A percentile compares a stretch with the other conserved stretches of the same genome.
Evolutionary conservation across 2,113 vertebrate genomes (phyloP).

Genomic region (Leptobrachium ailaonicum): DNA sequence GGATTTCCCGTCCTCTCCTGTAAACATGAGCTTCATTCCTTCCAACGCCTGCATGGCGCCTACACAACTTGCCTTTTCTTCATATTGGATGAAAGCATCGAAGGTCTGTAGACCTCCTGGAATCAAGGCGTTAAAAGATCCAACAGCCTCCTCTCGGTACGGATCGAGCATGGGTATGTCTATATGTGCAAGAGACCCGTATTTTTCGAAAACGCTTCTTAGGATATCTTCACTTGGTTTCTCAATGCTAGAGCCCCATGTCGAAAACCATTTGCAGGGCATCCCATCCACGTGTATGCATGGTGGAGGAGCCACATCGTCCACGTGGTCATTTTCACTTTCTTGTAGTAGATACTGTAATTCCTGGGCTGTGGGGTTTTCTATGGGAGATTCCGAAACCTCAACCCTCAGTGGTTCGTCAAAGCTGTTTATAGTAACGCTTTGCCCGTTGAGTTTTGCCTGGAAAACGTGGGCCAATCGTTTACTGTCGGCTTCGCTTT

Average conservation of each 20-base stretch:
- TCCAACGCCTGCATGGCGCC: slow-evolving; percentile 64
- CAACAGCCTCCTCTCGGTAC: slow-evolving; percentile 63
- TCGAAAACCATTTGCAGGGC: slow-evolving; percentile 69
- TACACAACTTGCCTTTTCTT: slow-evolving; percentile 58
- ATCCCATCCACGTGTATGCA: slow-evolving; percentile 65
- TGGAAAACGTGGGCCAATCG: slow-evolving; percentile 59
- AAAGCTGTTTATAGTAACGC: slow-evolving; percentile 61
- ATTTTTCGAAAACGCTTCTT: slow-evolving; percentile 63
- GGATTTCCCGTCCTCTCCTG: slow-evolving; percentile 67
- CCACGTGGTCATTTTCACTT: slow-evolving; percentile 39
- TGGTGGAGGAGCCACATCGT: slow-evolving; percentile 45
- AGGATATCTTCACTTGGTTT: slow-evolving; percentile 66
- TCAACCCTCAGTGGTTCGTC: slow-evolving; percentile 59
- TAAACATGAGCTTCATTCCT: slow-evolving; percentile 70
- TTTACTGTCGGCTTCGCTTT: slow-evolving; percentile 67
- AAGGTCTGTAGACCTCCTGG: slow-evolving; percentile 63
- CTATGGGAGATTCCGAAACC: slow-evolving; percentile 52
- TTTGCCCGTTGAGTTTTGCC: slow-evolving; percentile 65
- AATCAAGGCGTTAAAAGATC: slow-evolving; percentile 53
- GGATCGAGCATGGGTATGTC: slow-evolving; percentile 71
- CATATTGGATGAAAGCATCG: slow-evolving; percentile 68
- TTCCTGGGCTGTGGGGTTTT: slow-evolving; percentile 52
- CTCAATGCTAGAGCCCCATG: slow-evolving; percentile 58
- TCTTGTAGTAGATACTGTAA: slow-evolving; percentile 52
- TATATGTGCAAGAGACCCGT: slow-evolving; percentile 66